phyloP scores from a whole-genome alignment of 2,888 invertebrate species.

The Drosophila anomelani region DNA sequence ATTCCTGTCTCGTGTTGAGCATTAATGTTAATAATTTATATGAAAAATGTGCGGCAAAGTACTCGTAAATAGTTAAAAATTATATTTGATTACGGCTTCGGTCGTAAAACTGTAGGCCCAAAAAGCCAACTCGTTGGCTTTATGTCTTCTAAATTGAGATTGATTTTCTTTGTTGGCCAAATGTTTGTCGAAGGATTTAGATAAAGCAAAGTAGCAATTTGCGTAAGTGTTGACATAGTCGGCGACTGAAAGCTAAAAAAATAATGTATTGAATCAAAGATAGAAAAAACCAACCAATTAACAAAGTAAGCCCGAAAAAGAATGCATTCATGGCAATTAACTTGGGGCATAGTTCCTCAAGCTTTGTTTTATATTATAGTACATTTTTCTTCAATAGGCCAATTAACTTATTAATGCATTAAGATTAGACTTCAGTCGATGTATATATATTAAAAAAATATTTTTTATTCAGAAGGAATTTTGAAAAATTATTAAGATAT shows the following conservation, averaged over 20 bases:
- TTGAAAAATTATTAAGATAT: neutral
- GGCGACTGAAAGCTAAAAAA: constrained; percentile 1
- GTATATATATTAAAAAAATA: neutral
- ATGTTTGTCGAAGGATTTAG: constrained; percentile 57
- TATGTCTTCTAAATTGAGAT: constrained; percentile 44
- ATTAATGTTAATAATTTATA: constrained; percentile 75
- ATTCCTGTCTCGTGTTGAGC: constrained; percentile 56
- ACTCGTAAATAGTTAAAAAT: constrained; percentile 80
- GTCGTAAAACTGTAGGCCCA: constrained; percentile 7
- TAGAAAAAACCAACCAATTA: neutral
- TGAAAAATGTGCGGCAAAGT: constrained; percentile 66
- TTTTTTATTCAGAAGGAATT: neutral
- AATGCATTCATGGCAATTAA: neutral
- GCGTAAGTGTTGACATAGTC: constrained; percentile 62
- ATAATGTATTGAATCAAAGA: constrained; percentile 11
- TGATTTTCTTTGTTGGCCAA: constrained; percentile 57
- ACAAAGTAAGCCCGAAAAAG: neutral
- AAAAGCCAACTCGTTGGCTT: neutral
- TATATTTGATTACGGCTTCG: constrained; percentile 71
- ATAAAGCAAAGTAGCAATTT: constrained; percentile 77
- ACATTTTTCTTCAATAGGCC: neutral
- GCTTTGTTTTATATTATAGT: neutral
- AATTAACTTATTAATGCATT: neutral
- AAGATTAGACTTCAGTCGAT: neutral
- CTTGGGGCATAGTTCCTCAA: neutral